Evolutionary conservation across 2,113 vertebrate species (phyloP), one percentile per base, ranked within the genome.

Genomic region (Leucoraja erinaceus): DNA sequence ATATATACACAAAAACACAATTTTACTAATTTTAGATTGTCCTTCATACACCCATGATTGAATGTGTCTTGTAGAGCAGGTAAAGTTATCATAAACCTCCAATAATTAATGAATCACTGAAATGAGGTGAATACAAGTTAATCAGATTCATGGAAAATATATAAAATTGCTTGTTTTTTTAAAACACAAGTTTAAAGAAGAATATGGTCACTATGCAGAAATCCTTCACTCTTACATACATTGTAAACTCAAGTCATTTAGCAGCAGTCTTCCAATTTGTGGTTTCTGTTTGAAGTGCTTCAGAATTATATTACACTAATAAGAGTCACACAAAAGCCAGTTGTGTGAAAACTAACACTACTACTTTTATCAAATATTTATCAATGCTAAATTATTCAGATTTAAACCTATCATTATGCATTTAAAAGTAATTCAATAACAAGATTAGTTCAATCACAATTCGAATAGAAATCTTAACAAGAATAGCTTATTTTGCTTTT

Each of bases 171-270:
- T 11, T 83, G 18, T 59, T 72, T 66, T 66, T 8, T 72, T 72
- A 12, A 68, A 66, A 70, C 16, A 72, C 22, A 91, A 38, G 3
- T 33, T 47, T 72, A 20, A 91, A 47, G 68, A 91, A 72, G 28
- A 90, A 70, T 25, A 74, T 47, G 38, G 90, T 72, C 68, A 74
- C 38, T 54, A 63, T 38, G 68, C 31, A 72, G 66, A 22, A 91
- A 91, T 72, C 90, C 90, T 72, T 74, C 90, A 72, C 68, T 91
- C 70, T 90, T 66, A 54, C 33, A 70, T 61, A 63, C 28, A 56
- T 74, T 91, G 90, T 91, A 91, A 91, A 91, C 90, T 91, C 68
- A 91, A 88, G 83, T 72, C 68, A 91, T 63, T 91, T 91, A 91
- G 90, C 90, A 91, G 90, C 90, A 91, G 68, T 91, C 16, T 91